Percentiles rank a stretch among this genome's conserved stretches.
These are phyloP conservation scores for Propithecus deckenii DNA, from an alignment of 2,797 vertebrate genomes.

Conservation along the genomic window DNA sequence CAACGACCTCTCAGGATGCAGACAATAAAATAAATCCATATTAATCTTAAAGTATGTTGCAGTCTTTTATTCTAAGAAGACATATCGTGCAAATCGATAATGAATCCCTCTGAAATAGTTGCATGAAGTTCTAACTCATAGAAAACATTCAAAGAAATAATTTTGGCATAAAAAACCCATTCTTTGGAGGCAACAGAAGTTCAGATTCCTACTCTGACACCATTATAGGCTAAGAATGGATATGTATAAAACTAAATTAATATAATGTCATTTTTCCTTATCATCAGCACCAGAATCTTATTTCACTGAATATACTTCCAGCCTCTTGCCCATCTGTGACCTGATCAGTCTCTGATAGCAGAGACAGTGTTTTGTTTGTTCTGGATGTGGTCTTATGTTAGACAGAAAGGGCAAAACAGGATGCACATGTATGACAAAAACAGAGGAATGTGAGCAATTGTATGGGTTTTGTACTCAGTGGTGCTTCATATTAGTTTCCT, in stretches of 20 bases:
- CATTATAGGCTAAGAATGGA: background rate
- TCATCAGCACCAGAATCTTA: slow-evolving; percentile 25
- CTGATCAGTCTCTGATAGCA: background rate
- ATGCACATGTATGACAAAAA: slow-evolving; percentile 49
- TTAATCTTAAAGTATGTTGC: background rate
- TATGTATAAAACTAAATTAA: slow-evolving; percentile 27
- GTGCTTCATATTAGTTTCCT: slow-evolving; percentile 59
- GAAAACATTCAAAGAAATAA: slow-evolving; percentile 34
- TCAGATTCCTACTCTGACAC: background rate
- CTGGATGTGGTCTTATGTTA: slow-evolving; percentile 52
- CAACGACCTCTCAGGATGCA: background rate
- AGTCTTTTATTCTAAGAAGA: background rate
- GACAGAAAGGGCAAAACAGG: slow-evolving; percentile 51
- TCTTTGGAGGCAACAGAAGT: background rate
- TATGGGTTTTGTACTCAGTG: slow-evolving; percentile 6
- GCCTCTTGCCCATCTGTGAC: background rate
- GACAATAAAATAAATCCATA: background rate
- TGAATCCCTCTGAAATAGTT: slow-evolving; percentile 41
- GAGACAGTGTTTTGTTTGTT: slow-evolving; percentile 48
- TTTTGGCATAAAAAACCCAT: background rate
- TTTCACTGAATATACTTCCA: slow-evolving; percentile 8
- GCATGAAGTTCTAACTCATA: background rate
- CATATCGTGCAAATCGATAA: background rate
- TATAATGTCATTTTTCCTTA: slow-evolving; percentile 18
- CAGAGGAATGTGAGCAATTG: background rate